Base-by-base conservation (phyloP, 2,888 invertebrate genomes). In the Orthosia gothica region DNA sequence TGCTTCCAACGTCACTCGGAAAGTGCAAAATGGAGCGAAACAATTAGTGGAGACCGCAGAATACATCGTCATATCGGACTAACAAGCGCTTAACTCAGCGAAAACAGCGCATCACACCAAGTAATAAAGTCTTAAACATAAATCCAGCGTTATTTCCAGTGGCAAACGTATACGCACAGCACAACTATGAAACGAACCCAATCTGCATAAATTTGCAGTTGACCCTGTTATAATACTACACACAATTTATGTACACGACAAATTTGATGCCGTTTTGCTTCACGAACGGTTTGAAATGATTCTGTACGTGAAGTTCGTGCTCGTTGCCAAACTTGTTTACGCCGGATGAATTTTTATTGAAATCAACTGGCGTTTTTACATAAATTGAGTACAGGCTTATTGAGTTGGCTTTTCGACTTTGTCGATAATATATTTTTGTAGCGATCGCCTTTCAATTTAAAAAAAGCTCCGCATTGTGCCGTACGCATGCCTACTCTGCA, bases 151-250 rank as follows among this genome's bases (percentile, higher is more conserved):
- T 93, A 93, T 94, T 94, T 92, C 87, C 83, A 87, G 89, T 89
- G 87, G 91, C 89, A 88, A 92, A 91, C 90, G 91, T 92, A 90
- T 87, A 92, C 93, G 92, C 93, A 93, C 90, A 90, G 87, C 88
- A 88, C 81, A 85, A 91, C 92, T 89, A 92, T 91, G 92, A 91
- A 93, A 93, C 91, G 91, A 93, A 93, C 89, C 89, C 93, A 93
- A 94, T 94, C 93, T 94, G 93, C 94, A 94, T 94, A 94, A 93
- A 94, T 94, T 94, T 94, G 94, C 92, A 94, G 93, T 93, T 93
- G 93, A 93, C 93, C 92, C 92, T 93, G 92, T 93, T 93, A 92
- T 92, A 81, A 81, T 85, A 87, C 85, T 90, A 92, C 89, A 90
- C 85, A 88, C 89, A 88, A 89, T 91, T 90, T 90, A 89, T 90